These are phyloP conservation scores for Caenorhabditis remanei DNA, from an alignment of 1,140 invertebrate species.

Conservation along the genomic window DNA sequence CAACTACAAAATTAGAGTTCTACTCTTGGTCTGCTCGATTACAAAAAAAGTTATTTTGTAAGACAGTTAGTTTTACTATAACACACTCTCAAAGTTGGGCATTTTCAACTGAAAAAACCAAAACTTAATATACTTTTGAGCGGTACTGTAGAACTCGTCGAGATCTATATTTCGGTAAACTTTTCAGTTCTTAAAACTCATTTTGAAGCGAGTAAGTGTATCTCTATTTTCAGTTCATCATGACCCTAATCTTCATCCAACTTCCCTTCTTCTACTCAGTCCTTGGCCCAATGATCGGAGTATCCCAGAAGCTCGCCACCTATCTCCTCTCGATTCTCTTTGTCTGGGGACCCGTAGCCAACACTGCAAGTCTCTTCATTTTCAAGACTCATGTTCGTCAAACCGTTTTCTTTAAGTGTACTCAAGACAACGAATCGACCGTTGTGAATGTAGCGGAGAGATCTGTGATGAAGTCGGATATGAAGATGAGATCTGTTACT, in stretches of 20 bases:
- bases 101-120: too few relatives aligned
- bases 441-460: conserved; percentile 6
- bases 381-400: neutral
- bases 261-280: conserved; percentile 30
- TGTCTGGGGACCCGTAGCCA: conserved; percentile 20
- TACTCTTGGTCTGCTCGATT: too few relatives aligned
- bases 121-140: too few relatives aligned
- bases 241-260: conserved; percentile 4
- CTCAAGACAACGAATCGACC: neutral
- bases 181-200: too few relatives aligned
- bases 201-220: too few relatives aligned
- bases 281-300: conserved; percentile 4
- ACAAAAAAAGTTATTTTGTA: too few relatives aligned
- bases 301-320: conserved; percentile 3
- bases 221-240: neutral
- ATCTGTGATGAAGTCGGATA: conserved; percentile 1
- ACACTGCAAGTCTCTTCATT: neutral
- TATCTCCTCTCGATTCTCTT: conserved; percentile 20
- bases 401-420: neutral
- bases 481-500: neutral
- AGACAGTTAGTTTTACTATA: too few relatives aligned
- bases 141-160: too few relatives aligned
- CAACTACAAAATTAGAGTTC: too few relatives aligned
- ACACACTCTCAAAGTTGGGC: too few relatives aligned
- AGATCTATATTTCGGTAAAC: too few relatives aligned